These are phyloP conservation scores for Aphaenogaster ashmeadi DNA, from an alignment of 1,140 invertebrate genomes.

Conservation along the genomic window DNA sequence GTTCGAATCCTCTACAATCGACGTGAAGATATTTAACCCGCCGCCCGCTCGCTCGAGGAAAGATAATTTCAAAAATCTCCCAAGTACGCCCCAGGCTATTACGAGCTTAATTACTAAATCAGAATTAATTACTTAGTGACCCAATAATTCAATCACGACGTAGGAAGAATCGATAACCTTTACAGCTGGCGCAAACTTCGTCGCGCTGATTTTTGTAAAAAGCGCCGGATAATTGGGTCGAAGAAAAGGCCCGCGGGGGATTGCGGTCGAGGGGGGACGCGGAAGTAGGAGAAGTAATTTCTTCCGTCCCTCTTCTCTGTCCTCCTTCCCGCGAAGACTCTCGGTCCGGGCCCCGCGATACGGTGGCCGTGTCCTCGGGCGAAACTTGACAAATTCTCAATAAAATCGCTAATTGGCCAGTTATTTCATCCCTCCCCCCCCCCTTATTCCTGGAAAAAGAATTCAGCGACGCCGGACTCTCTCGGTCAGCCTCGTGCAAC, in stretches of 20 bases:
- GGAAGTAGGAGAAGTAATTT: conserved; percentile 67
- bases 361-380: conserved; percentile 18
- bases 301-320: conserved; percentile 39
- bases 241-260: conserved; percentile 13
- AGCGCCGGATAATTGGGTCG: conserved; percentile 52
- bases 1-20: conserved; percentile 1
- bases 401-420: conserved; percentile 78
- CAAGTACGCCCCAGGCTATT: neutral
- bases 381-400: conserved; percentile 79
- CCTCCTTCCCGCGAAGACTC: conserved; percentile 9
- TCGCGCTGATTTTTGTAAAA: conserved; percentile 34
- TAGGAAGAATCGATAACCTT: conserved; percentile 37
- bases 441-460: conserved; percentile 59
- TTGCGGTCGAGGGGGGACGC: neutral
- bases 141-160: conserved; percentile 40
- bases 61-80: conserved; percentile 13
- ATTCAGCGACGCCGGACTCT: conserved; percentile 47
- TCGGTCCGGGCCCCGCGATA: conserved; percentile 21
- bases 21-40: neutral
- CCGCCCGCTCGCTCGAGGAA: neutral
- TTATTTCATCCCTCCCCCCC: conserved; percentile 74
- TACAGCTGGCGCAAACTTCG: conserved; percentile 34
- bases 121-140: conserved; percentile 38
- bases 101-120: conserved; percentile 26
- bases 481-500: conserved; percentile 25